phyloP scores from a whole-genome alignment of 1,140 invertebrate genomes.

The Calycopis cecrops region DNA sequence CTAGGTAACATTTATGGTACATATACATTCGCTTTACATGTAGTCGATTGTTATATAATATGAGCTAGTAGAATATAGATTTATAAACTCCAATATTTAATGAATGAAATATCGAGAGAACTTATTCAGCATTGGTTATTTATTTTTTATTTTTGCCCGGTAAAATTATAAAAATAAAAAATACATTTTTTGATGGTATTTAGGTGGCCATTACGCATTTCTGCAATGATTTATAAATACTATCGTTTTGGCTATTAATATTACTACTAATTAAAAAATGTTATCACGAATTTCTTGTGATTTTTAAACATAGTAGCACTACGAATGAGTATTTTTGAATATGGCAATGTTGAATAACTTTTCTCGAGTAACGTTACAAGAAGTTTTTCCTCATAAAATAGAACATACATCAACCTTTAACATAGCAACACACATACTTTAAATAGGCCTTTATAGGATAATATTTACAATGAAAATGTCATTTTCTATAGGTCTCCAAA shows the following conservation, averaged over 20 bases:
- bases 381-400: constrained; percentile 3
- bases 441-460: constrained; percentile 65
- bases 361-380: constrained; percentile 1
- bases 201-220: no score
- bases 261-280: no score
- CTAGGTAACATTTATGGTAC: constrained; percentile 49
- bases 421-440: constrained; percentile 57
- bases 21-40: constrained; percentile 37
- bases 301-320: no score
- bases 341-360: constrained; percentile 6
- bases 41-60: constrained; percentile 14
- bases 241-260: no score
- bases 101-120: constrained; percentile 9
- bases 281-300: no score
- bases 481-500: constrained; percentile 54
- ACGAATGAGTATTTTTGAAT: not conserved
- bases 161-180: no score
- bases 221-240: no score
- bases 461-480: constrained; percentile 69
- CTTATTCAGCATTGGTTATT: constrained; percentile 2
- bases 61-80: constrained; percentile 11
- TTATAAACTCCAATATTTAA: constrained; percentile 10
- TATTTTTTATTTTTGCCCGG: not conserved
- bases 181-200: no score
- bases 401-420: constrained; percentile 14